Percentiles rank a stretch among this genome's conserved stretches.
Conservation (phyloP, 2,888 invertebrate genomes). For the Polietes domitor region DNA sequence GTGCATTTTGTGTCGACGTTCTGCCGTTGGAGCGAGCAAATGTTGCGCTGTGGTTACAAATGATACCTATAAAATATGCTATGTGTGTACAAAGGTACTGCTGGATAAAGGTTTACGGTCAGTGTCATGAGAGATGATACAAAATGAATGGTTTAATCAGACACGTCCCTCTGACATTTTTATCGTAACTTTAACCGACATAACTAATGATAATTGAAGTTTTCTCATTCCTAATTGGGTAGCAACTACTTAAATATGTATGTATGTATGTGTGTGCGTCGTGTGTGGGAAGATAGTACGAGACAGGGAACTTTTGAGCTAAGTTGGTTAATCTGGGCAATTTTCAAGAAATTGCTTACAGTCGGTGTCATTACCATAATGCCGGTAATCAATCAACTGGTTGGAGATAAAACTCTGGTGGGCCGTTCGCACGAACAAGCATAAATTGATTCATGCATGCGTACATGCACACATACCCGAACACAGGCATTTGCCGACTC, state of each 20-base stretch:
- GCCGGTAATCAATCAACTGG: conserved; percentile 71
- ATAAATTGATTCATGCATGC: not conserved
- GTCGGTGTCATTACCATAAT: conserved; percentile 60
- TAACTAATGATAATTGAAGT: not conserved
- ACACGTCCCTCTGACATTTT: not conserved
- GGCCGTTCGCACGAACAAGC: too few relatives aligned
- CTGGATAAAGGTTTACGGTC: too few relatives aligned
- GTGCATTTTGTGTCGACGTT: too few relatives aligned
- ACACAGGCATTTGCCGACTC: too few relatives aligned
- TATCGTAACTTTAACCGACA: not conserved
- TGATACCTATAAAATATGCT: too few relatives aligned
- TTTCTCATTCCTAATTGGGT: not conserved
- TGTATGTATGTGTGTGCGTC: too few relatives aligned
- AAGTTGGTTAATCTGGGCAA: conserved; percentile 54
- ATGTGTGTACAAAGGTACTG: too few relatives aligned
- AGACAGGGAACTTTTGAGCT: not conserved
- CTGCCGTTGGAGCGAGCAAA: too few relatives aligned
- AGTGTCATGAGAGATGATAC: too few relatives aligned
- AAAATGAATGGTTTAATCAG: too few relatives aligned
- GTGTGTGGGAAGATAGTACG: not conserved
- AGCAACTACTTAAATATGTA: not conserved
- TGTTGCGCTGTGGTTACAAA: too few relatives aligned
- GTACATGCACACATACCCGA: too few relatives aligned
- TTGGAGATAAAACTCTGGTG: conserved; percentile 27
- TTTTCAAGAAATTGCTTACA: conserved; percentile 57